These are phyloP conservation scores for Helleia helle DNA, from an alignment of 2,888 invertebrate species.

Conservation along the genomic window DNA sequence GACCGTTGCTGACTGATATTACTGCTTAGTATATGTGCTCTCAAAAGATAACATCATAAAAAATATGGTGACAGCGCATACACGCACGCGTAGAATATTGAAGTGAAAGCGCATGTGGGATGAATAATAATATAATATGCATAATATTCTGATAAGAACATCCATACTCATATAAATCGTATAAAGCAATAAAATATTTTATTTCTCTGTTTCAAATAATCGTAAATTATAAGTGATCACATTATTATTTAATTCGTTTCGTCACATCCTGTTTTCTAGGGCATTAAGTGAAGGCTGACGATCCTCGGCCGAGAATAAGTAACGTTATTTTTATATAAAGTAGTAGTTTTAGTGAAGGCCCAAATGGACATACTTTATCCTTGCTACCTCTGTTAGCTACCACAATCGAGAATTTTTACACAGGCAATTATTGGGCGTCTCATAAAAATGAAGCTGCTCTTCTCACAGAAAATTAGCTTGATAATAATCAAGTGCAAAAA, in stretches of 20 bases:
- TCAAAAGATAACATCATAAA: slow-evolving; percentile 9
- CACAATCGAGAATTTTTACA: no score
- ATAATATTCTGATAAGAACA: slow-evolving; percentile 3
- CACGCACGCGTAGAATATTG: slow-evolving; percentile 3
- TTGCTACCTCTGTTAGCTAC: no score
- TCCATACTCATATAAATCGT: slow-evolving; percentile 1
- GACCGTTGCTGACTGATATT: slow-evolving; percentile 3
- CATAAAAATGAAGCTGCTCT: no score
- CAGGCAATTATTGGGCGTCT: no score
- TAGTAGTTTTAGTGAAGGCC: no score
- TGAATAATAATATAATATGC: slow-evolving; percentile 8
- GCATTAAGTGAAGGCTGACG: no score
- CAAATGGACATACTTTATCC: no score
- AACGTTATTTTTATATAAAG: no score
- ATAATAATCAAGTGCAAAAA: no score
- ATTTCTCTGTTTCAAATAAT: slow-evolving; percentile 6
- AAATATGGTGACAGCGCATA: slow-evolving; percentile 5
- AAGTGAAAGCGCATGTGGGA: slow-evolving; percentile 6
- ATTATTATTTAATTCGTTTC: background rate
- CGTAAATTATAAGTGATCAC: slow-evolving; percentile 5
- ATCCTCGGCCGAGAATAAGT: no score
- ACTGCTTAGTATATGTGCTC: slow-evolving; percentile 8
- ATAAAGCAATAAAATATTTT: slow-evolving; percentile 8
- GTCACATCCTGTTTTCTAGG: background rate
- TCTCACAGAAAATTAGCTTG: no score